phyloP scores from a whole-genome alignment of 2,888 invertebrate species.

The Ischnura elegans region DNA sequence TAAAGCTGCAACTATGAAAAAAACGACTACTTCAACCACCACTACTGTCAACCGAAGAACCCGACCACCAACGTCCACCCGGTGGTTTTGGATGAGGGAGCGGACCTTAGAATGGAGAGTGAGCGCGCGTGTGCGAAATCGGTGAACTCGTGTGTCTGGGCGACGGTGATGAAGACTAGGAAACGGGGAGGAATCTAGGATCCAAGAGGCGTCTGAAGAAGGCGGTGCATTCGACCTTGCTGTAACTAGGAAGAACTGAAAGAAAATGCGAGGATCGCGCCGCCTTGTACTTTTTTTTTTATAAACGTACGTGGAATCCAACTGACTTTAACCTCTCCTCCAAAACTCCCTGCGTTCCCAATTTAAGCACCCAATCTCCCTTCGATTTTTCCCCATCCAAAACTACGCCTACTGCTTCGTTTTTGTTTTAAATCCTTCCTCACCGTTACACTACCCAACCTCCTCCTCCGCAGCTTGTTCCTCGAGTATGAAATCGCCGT shows the following conservation, averaged over 20 bases:
- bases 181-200: too few species aligned
- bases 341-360: not conserved
- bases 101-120: not conserved
- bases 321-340: not conserved
- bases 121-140: too few species aligned
- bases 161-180: too few species aligned
- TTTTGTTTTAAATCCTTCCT: not conserved
- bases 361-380: not conserved
- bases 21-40: slow-evolving; percentile 6
- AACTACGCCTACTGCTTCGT: not conserved
- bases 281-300: not conserved
- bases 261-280: not conserved
- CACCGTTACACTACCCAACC: not conserved
- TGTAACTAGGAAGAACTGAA: not conserved
- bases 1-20: not conserved
- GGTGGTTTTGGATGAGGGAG: slow-evolving; percentile 29
- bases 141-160: too few species aligned
- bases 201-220: not conserved
- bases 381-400: not conserved
- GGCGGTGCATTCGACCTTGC: not conserved
- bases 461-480: not conserved
- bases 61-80: slow-evolving; percentile 33
- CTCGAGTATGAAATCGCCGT: not conserved
- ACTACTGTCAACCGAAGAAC: not conserved
- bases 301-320: not conserved